phyloP scores from a whole-genome alignment of 2,797 vertebrate genomes.

The Girardinus metallicus region DNA sequence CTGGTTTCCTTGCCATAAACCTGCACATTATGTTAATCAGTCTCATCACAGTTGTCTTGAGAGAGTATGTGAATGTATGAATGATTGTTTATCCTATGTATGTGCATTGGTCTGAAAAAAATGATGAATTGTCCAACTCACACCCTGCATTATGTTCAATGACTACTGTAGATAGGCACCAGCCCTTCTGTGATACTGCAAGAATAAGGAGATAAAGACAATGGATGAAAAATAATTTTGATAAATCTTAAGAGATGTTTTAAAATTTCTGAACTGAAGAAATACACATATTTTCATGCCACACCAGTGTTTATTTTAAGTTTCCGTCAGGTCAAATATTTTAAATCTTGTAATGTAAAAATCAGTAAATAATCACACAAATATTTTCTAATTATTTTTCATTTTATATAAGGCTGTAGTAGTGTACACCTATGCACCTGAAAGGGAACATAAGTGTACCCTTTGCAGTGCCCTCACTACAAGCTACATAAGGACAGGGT shows the following conservation, averaged over 20 bases:
- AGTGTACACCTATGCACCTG: neutral
- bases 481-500: conserved; percentile 27
- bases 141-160: neutral
- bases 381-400: neutral
- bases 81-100: neutral
- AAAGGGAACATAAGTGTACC: conserved; percentile 2
- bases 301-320: neutral
- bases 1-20: neutral
- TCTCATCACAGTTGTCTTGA: neutral
- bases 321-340: neutral
- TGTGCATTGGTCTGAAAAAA: neutral
- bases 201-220: neutral
- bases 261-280: neutral
- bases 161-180: neutral
- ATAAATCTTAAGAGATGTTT: neutral
- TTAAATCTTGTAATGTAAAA: neutral
- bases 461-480: conserved; percentile 29
- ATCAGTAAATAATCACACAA: neutral
- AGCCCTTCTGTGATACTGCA: neutral
- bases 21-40: neutral
- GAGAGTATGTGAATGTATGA: neutral
- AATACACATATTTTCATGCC: neutral
- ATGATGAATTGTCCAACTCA: neutral
- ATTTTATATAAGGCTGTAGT: neutral
- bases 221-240: neutral